Percentiles rank a stretch among this genome's conserved stretches.
Evolutionary conservation across 1,140 invertebrate species (phyloP).

Genomic region (Euwallacea similis): DNA sequence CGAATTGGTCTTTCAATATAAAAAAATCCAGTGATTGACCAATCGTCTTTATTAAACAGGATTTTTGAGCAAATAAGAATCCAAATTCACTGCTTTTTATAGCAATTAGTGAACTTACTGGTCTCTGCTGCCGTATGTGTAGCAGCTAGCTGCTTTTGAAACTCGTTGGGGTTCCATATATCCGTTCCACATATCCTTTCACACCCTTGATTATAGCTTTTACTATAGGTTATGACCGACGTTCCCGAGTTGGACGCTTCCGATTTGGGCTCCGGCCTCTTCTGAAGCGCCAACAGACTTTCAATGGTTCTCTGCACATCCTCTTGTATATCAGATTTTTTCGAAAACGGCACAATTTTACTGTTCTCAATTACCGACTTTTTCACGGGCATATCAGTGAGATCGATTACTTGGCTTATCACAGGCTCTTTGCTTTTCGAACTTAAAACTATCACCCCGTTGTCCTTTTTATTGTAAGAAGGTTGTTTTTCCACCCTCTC

Average conservation of each 20-base stretch:
- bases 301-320: conserved; percentile 52
- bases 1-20: too few species aligned
- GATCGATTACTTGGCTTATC: conserved; percentile 45
- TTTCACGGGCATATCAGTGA: conserved; percentile 37
- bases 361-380: neutral
- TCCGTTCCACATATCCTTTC: neutral
- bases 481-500: conserved; percentile 10
- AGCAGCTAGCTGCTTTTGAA: too few species aligned
- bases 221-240: conserved; percentile 52
- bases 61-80: too few species aligned
- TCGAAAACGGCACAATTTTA: neutral
- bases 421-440: conserved; percentile 32
- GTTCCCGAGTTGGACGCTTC: conserved; percentile 42
- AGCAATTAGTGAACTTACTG: too few species aligned
- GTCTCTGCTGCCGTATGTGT: too few species aligned
- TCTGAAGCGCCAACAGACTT: conserved; percentile 49
- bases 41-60: too few species aligned
- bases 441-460: conserved; percentile 37
- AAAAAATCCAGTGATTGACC: too few species aligned
- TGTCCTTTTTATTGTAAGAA: conserved; percentile 23
- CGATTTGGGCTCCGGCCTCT: conserved; percentile 45
- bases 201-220: conserved; percentile 43
- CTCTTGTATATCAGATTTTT: conserved; percentile 36
- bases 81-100: too few species aligned
- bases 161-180: too few species aligned